phyloP scores from a whole-genome alignment of 1,140 invertebrate genomes.

The Ridgeia piscesae region DNA sequence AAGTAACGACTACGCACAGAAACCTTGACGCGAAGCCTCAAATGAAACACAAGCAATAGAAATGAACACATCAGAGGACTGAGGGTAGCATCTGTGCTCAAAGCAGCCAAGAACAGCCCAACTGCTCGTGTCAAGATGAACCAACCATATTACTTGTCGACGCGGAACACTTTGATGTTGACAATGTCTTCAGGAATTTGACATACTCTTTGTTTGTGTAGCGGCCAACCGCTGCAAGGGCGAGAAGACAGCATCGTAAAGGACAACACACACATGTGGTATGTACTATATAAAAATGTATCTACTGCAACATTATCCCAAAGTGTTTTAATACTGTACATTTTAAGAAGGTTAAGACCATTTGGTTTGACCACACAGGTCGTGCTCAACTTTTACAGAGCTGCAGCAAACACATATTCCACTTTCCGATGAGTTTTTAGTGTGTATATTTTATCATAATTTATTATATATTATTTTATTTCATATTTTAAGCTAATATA shows the following conservation, averaged over 20 bases:
- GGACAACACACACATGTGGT: too few relatives aligned
- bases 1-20: not conserved
- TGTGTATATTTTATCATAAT: too few relatives aligned
- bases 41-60: slow-evolving; percentile 15
- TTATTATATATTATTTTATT: too few relatives aligned
- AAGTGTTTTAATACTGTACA: too few relatives aligned
- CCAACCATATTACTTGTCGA: not conserved
- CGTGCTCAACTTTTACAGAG: too few relatives aligned
- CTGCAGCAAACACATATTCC: too few relatives aligned
- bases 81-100: slow-evolving; percentile 60
- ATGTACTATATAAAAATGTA: too few relatives aligned
- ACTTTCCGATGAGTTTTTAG: too few relatives aligned
- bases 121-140: not conserved
- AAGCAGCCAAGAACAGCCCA: slow-evolving; percentile 31
- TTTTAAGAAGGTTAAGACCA: too few relatives aligned
- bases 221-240: slow-evolving; percentile 66
- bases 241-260: not conserved
- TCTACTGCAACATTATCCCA: too few relatives aligned
- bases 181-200: slow-evolving; percentile 72
- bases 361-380: too few relatives aligned
- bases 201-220: slow-evolving; percentile 72
- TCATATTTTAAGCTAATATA: too few relatives aligned
- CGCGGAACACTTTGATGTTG: slow-evolving; percentile 58
- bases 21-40: not conserved
- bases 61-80: slow-evolving; percentile 17